These are phyloP conservation scores for Drosophila fungiperda DNA, from an alignment of 2,888 invertebrate species.

Conservation along the genomic window DNA sequence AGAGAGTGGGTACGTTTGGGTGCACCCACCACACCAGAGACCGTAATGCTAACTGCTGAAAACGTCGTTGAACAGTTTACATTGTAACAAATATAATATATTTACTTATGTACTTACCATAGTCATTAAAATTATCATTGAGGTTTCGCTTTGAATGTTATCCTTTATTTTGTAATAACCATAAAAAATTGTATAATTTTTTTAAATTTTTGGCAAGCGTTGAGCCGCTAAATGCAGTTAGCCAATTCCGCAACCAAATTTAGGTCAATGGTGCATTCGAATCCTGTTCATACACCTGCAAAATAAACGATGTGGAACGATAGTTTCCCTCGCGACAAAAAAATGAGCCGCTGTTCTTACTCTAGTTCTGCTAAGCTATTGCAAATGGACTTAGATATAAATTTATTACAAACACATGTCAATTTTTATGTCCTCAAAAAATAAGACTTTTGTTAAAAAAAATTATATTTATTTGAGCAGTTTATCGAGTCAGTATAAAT, in stretches of 20 bases:
- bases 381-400: no score
- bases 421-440: no score
- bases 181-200: not conserved
- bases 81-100: slow-evolving; percentile 11
- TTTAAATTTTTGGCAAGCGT: not conserved
- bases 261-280: not conserved
- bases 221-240: not conserved
- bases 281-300: not conserved
- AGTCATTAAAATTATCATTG: no score
- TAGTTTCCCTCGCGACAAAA: not conserved
- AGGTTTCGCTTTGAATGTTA: not conserved
- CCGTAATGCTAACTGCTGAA: slow-evolving; percentile 73
- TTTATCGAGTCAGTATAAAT: no score
- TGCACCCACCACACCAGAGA: slow-evolving; percentile 83
- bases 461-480: no score
- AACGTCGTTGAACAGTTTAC: slow-evolving; percentile 46
- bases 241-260: not conserved
- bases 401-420: no score
- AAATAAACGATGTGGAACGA: not conserved
- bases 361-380: no score
- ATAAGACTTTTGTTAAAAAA: no score
- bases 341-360: not conserved
- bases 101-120: not conserved
- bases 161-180: not conserved
- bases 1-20: slow-evolving; percentile 79